Percentiles rank a stretch among this genome's conserved stretches.
These are phyloP conservation scores for Ameiurus melas DNA, from an alignment of 2,113 vertebrate species.

Conservation along the genomic window DNA sequence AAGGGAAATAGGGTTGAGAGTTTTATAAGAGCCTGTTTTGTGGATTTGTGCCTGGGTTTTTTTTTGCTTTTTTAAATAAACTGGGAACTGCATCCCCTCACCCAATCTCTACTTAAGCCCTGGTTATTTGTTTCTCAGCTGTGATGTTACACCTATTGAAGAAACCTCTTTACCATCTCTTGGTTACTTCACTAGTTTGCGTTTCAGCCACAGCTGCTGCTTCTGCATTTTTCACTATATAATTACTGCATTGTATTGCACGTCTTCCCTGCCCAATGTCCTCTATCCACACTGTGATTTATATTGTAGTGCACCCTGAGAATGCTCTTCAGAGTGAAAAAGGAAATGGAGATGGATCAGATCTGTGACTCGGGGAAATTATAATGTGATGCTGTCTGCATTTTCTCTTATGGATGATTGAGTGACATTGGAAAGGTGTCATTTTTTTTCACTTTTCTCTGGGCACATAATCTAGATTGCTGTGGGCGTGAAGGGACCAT, in stretches of 20 bases:
- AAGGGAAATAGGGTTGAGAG: not conserved
- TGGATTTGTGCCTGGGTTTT: not conserved
- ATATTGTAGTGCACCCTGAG: not conserved
- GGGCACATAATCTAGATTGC: not conserved
- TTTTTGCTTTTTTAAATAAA: not conserved
- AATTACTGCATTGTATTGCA: not conserved
- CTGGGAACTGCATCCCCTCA: not conserved
- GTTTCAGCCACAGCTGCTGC: not conserved
- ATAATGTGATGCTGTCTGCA: not conserved
- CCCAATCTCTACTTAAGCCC: not conserved
- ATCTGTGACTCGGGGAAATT: constrained; percentile 9
- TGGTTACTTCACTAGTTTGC: not conserved
- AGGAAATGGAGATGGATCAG: not conserved
- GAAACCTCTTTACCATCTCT: not conserved
- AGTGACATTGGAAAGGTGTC: not conserved
- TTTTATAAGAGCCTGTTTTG: not conserved
- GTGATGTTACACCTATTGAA: not conserved
- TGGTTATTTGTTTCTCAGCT: not conserved
- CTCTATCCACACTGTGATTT: not conserved
- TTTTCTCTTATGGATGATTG: constrained; percentile 13
- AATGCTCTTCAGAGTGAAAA: not conserved
- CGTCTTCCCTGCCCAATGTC: not conserved
- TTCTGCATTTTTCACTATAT: not conserved
- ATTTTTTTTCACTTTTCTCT: not conserved
- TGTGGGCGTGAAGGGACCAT: not conserved